Conservation (phyloP, 2,113 vertebrate species). For the Pelmatolapia mariae region DNA sequence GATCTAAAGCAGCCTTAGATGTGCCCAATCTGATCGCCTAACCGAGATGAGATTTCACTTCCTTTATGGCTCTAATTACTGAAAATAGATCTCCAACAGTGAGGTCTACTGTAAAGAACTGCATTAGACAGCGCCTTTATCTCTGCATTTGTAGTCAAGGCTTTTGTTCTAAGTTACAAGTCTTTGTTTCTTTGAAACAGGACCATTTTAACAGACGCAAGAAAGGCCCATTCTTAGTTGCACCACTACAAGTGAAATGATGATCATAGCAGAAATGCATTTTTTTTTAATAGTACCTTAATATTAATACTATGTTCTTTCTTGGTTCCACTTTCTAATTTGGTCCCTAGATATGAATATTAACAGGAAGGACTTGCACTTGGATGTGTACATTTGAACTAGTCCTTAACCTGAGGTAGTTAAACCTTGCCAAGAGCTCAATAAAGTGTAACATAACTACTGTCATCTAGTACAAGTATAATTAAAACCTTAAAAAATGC, state of each 20-base stretch:
- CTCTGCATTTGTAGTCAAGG: not conserved
- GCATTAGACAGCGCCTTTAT: not conserved
- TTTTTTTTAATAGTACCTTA: not conserved
- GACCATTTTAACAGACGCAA: not conserved
- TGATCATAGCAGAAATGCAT: not conserved
- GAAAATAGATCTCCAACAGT: constrained; percentile 44
- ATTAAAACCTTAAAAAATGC: constrained; percentile 23
- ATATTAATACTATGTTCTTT: not conserved
- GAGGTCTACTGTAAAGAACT: not conserved
- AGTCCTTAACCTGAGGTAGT: constrained; percentile 29
- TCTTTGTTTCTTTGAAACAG: not conserved
- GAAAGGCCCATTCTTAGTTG: not conserved
- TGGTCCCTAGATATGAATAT: not conserved
- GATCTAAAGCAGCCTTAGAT: constrained; percentile 48
- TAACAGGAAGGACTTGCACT: not conserved
- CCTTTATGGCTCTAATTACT: constrained; percentile 52
- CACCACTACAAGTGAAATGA: not conserved
- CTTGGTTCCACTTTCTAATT: not conserved
- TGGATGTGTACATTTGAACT: not conserved
- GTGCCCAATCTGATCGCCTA: constrained; percentile 43
- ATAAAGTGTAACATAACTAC: not conserved
- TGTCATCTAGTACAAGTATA: constrained; percentile 39
- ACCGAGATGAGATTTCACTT: constrained; percentile 31
- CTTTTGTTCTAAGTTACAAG: not conserved
- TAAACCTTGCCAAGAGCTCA: constrained; percentile 45